Conservation (phyloP, 2,797 vertebrate genomes). For the Hyperoplus immaculatus region DNA sequence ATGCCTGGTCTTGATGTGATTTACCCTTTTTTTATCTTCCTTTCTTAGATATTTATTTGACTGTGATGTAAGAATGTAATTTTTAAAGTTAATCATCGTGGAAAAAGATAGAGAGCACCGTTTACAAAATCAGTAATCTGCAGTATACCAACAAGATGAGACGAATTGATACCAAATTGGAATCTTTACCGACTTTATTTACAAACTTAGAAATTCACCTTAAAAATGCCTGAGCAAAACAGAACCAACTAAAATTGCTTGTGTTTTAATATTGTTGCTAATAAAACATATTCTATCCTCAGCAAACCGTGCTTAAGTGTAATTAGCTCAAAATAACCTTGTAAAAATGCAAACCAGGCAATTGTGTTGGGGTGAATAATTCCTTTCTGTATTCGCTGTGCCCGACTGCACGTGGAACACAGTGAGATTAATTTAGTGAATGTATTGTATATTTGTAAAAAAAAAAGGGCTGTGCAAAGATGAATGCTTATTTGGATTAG, state of each 20-base stretch:
- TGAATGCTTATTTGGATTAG: conserved; percentile 70
- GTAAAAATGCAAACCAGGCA: conserved; percentile 71
- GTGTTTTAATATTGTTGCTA: conserved; percentile 45
- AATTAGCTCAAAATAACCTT: conserved; percentile 72
- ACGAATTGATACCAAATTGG: conserved; percentile 50
- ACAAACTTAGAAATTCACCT: conserved; percentile 24
- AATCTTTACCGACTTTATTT: conserved; percentile 27
- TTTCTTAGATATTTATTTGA: background rate
- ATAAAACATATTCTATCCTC: conserved; percentile 48
- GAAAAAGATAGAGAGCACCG: conserved; percentile 16
- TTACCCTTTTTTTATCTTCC: background rate
- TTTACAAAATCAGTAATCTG: conserved; percentile 28
- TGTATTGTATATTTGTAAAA: conserved; percentile 56
- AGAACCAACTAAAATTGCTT: conserved; percentile 31
- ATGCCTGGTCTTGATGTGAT: background rate
- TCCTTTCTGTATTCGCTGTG: conserved; percentile 60
- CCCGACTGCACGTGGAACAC: conserved; percentile 60
- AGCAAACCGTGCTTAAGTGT: conserved; percentile 53
- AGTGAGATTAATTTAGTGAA: conserved; percentile 72
- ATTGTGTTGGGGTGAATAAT: conserved; percentile 72
- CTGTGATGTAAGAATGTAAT: background rate
- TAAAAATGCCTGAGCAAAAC: conserved; percentile 36
- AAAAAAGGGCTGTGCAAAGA: conserved; percentile 51
- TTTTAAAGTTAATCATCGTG: conserved; percentile 23
- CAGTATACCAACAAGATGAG: conserved; percentile 22